Percentiles rank a stretch among this genome's conserved stretches.
These are phyloP conservation scores for Myopa testacea DNA, from an alignment of 2,888 invertebrate genomes.

Conservation along the genomic window DNA sequence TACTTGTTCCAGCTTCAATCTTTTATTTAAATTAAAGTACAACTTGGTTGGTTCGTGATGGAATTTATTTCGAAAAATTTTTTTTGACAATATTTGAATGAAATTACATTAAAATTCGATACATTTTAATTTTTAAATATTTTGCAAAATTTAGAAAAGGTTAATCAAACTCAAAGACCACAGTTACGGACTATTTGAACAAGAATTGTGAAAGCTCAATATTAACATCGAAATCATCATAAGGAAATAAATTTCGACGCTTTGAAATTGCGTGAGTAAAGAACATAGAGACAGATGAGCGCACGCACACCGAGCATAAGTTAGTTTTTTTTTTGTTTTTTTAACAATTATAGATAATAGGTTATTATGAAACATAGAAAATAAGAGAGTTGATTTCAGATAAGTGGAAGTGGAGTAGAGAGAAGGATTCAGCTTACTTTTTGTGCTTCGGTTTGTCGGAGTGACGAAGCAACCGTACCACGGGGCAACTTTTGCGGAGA, in stretches of 20 bases:
- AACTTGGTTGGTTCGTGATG: too few relatives aligned
- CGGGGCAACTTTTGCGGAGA: slow-evolving; percentile 39
- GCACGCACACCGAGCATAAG: slow-evolving; percentile 15
- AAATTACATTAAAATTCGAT: slow-evolving; percentile 23
- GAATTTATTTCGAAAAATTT: slow-evolving; percentile 18
- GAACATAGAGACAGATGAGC: not conserved
- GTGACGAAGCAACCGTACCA: slow-evolving; percentile 50
- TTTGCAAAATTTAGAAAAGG: slow-evolving; percentile 9
- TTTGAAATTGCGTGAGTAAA: slow-evolving; percentile 17
- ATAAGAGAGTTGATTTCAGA: slow-evolving; percentile 20
- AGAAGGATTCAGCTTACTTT: slow-evolving; percentile 53
- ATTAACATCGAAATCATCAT: slow-evolving; percentile 46
- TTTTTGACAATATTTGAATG: slow-evolving; percentile 17
- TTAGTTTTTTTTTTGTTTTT: slow-evolving; percentile 4
- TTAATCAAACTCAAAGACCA: not conserved
- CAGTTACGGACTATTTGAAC: slow-evolving; percentile 46
- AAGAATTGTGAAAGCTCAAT: slow-evolving; percentile 49
- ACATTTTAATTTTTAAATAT: slow-evolving; percentile 35
- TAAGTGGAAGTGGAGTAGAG: not conserved
- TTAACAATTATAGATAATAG: slow-evolving; percentile 24
- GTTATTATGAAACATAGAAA: slow-evolving; percentile 14
- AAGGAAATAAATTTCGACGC: slow-evolving; percentile 51
- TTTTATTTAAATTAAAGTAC: too few relatives aligned
- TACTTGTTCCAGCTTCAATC: too few relatives aligned
- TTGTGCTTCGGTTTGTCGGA: slow-evolving; percentile 60